A percentile compares a stretch with the other conserved stretches of the same genome.
These are phyloP conservation scores for Drosophila formosana DNA, from an alignment of 2,888 invertebrate species.

Conservation along the genomic window DNA sequence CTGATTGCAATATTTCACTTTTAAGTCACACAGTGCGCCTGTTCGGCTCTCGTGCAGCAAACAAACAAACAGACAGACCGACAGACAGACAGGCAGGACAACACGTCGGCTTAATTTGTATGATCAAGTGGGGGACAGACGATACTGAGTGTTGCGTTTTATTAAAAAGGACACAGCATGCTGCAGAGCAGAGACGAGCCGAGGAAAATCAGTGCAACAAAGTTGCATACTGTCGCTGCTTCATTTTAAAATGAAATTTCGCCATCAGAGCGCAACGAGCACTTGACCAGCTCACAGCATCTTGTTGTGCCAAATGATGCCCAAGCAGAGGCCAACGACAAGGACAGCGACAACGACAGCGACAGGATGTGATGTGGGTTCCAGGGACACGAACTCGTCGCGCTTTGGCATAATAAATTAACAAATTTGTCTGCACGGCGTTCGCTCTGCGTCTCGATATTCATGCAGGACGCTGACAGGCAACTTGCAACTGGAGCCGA, in stretches of 20 bases:
- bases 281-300: constrained; percentile 67
- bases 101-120: constrained; percentile 77
- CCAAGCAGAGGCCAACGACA: not conserved
- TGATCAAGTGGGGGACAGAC: constrained; percentile 51
- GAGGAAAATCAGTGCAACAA: constrained; percentile 66
- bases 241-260: constrained; percentile 69
- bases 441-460: constrained; percentile 57
- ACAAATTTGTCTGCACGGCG: constrained; percentile 76
- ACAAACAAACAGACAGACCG: constrained; percentile 37
- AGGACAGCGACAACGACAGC: not conserved
- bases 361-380: constrained; percentile 11
- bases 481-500: constrained; percentile 42
- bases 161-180: constrained; percentile 71
- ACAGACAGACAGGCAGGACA: constrained; percentile 50
- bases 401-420: constrained; percentile 77
- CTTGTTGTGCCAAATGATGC: constrained; percentile 70
- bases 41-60: constrained; percentile 14
- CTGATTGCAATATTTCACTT: constrained; percentile 80
- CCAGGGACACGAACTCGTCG: constrained; percentile 42
- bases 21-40: constrained; percentile 63
- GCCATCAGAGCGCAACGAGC: constrained; percentile 43
- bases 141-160: constrained; percentile 50
- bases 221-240: constrained; percentile 57
- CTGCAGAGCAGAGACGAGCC: constrained; percentile 5
- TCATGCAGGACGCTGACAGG: constrained; percentile 70